phyloP scores from a whole-genome alignment of 2,797 vertebrate genomes.

The Tauraco hartlaubi region DNA sequence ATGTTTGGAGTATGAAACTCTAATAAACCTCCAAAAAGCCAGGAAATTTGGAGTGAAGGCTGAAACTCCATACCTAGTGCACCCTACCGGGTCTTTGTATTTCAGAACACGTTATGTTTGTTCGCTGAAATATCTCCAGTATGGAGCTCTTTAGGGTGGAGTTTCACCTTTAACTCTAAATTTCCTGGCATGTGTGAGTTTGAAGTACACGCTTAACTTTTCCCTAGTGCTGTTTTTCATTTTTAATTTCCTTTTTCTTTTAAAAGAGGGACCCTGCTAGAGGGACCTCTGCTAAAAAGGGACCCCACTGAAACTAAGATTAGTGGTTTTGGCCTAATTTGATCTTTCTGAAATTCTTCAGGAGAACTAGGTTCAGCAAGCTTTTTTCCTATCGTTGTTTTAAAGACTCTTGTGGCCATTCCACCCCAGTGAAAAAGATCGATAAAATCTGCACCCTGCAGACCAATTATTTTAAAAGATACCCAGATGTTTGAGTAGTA shows the following conservation, averaged over 20 bases:
- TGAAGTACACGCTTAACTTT: neutral
- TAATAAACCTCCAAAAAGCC: constrained; percentile 41
- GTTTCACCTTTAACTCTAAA: constrained; percentile 57
- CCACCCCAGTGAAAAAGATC: neutral
- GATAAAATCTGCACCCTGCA: neutral
- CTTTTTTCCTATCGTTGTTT: neutral
- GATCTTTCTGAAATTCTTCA: constrained; percentile 41
- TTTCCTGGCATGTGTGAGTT: constrained; percentile 45
- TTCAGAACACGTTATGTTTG: constrained; percentile 13
- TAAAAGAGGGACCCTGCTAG: constrained; percentile 35
- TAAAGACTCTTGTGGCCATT: neutral
- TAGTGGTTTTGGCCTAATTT: neutral
- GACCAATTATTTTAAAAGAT: constrained; percentile 20
- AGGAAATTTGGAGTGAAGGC: constrained; percentile 56
- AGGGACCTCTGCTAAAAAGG: constrained; percentile 26
- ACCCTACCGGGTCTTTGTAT: constrained; percentile 44
- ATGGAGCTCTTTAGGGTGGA: constrained; percentile 9
- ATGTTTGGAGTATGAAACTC: constrained; percentile 19
- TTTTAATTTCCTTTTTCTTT: constrained; percentile 73
- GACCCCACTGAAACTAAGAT: constrained; percentile 12
- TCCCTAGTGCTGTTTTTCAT: constrained; percentile 57
- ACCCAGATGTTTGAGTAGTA: neutral
- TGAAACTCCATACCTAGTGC: constrained; percentile 32
- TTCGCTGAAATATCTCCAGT: neutral
- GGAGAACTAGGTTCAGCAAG: neutral